phyloP scores from a whole-genome alignment of 2,888 invertebrate species.

The Acronicta leporina region DNA sequence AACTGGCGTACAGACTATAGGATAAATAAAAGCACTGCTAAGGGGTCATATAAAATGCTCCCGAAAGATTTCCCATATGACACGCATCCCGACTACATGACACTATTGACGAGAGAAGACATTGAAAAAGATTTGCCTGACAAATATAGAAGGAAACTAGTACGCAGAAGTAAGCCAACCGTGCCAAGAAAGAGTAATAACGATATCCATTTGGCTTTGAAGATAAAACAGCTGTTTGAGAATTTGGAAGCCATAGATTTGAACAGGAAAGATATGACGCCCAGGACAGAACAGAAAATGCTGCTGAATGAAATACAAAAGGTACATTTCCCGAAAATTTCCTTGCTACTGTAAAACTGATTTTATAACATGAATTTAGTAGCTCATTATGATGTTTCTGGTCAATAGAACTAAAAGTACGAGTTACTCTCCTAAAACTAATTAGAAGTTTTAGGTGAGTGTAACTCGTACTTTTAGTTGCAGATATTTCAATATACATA shows the following conservation, averaged over 20 bases:
- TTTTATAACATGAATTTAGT: no score
- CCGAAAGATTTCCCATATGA: constrained; percentile 85
- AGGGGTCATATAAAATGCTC: constrained; percentile 64
- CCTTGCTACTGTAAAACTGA: neutral
- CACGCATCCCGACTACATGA: constrained; percentile 88
- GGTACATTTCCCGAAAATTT: constrained; percentile 68
- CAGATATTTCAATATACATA: no score
- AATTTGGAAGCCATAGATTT: constrained; percentile 81
- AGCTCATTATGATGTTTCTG: no score
- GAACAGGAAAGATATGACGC: constrained; percentile 79
- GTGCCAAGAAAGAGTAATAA: constrained; percentile 75
- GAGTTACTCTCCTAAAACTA: no score
- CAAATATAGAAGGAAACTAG: constrained; percentile 75
- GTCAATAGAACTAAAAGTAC: neutral
- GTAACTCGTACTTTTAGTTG: no score
- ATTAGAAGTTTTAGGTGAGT: no score
- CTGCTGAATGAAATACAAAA: constrained; percentile 89
- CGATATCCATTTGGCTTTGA: constrained; percentile 80
- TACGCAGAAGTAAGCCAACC: constrained; percentile 69
- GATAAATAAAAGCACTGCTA: constrained; percentile 61
- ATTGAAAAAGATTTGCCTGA: constrained; percentile 84
- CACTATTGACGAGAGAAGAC: constrained; percentile 83
- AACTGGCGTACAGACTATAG: constrained; percentile 87
- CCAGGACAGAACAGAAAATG: constrained; percentile 87
- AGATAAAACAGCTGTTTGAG: constrained; percentile 81